A percentile compares a stretch with the other conserved stretches of the same genome.
Evolutionary conservation across 1,140 invertebrate species (phyloP).

Genomic region (Microvelia longipes): DNA sequence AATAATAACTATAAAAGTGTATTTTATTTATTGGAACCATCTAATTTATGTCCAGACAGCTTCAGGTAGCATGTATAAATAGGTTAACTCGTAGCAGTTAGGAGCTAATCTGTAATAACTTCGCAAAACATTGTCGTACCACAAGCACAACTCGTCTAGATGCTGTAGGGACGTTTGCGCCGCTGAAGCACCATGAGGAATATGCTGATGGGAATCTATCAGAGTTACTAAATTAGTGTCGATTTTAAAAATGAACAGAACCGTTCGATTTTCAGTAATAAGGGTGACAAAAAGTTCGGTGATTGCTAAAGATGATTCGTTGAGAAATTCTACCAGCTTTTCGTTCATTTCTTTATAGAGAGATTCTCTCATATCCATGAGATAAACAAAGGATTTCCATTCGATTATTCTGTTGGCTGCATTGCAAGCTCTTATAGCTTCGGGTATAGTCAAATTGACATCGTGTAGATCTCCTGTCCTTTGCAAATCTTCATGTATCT

Average conservation of each 20-base stretch:
- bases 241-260: not conserved
- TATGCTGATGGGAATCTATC: conserved; percentile 3
- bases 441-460: not conserved
- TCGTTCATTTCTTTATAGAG: not conserved
- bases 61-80: not conserved
- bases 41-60: too few relatives aligned
- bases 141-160: not conserved
- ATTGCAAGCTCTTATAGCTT: not conserved
- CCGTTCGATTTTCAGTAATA: not conserved
- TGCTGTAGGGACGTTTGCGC: not conserved
- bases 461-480: not conserved
- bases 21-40: too few relatives aligned
- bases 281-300: not conserved
- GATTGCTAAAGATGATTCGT: not conserved
- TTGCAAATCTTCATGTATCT: not conserved
- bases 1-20: too few relatives aligned
- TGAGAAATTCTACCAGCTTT: not conserved
- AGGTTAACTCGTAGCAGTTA: not conserved
- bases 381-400: not conserved
- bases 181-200: not conserved
- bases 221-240: not conserved
- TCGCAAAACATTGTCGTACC: not conserved
- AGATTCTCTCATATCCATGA: not conserved
- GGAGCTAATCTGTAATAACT: not conserved
- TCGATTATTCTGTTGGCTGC: not conserved